Base-by-base conservation (phyloP, 2,113 vertebrate species). In the Ceyx melanurus region DNA sequence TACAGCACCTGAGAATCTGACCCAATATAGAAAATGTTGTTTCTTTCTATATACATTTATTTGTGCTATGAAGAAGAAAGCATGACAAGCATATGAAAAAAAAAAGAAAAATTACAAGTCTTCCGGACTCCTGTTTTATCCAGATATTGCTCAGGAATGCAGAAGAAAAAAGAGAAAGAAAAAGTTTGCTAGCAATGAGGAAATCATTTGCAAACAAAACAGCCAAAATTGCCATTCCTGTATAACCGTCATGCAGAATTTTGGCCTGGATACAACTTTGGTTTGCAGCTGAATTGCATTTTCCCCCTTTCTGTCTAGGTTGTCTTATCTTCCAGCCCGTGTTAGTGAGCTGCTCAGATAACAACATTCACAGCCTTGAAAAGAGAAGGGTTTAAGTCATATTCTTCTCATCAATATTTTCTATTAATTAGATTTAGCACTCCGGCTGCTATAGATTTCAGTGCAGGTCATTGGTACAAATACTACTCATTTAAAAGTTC, bases 121-220 rank as follows among this genome's bases (percentile, higher is more conserved):
- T 56, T 40, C 8, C 35, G 74, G 43, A 46, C 12, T 65, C 29
- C 61, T 60, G 2, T 81, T 89, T 92, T 79, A n/a, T 86, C 54
- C 67, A 93, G 46, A 87, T 82, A 51, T 51, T 85, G 12, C 40
- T 81, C 12, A 66, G 33, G n/a, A 82, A 86, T 42, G 28, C 23
- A 75, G 25, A 90, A 88, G 15, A n/a, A 80, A 94, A 94, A 88
- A 46, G 21, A 29, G 19, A 88, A 88, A 84, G 3, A 60, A 86
- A 77, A 29, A 0, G 0, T 33, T 88, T 92, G 19, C 48, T 82
- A 81, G 7, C 35, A 86, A 75, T 75, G 33, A 75, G 37, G 35
- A 89, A 96, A 75, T 53, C 31, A 68, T 86, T 72, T 90, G 42
- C 6, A 40, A 61, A 75, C 23, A 58, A 53, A 86, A 74, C 22